These are phyloP conservation scores for Galleria mellonella DNA, from an alignment of 1,140 invertebrate species.

Conservation along the genomic window DNA sequence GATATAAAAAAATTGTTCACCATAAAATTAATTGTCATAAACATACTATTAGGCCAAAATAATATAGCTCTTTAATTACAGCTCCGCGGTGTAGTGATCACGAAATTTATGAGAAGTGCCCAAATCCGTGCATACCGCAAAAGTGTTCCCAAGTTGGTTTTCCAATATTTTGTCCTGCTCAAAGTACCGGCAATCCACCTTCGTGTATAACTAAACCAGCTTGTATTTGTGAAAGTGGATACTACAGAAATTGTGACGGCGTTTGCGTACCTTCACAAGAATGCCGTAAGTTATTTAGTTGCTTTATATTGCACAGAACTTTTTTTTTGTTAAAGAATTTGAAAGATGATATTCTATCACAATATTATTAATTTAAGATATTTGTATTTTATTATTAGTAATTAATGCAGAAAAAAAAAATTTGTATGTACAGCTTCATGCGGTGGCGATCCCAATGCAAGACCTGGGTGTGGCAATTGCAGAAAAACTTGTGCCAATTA, in stretches of 20 bases:
- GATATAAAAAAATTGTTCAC: too few species aligned
- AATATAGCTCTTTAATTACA: too few species aligned
- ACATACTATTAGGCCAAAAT: too few species aligned
- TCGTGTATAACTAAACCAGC: conserved; percentile 11
- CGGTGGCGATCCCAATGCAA: conserved; percentile 25
- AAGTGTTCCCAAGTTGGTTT: conserved; percentile 9
- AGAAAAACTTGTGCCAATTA: conserved; percentile 14
- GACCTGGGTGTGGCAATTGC: conserved; percentile 22
- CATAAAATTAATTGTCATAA: too few species aligned
- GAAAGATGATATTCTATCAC: too few species aligned
- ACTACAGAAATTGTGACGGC: conserved; percentile 11
- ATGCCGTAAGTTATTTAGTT: conserved; percentile 25
- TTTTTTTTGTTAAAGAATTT: too few species aligned
- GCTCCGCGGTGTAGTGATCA: conserved; percentile 10
- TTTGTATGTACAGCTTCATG: conserved; percentile 16
- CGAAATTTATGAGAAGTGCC: conserved; percentile 20
- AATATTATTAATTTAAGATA: too few species aligned
- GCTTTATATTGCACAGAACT: too few species aligned
- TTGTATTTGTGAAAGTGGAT: conserved; percentile 20
- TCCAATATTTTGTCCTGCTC: conserved; percentile 14
- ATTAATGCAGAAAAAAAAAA: too few species aligned
- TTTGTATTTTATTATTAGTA: too few species aligned
- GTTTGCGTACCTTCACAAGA: conserved; percentile 12
- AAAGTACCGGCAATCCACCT: conserved; percentile 9
- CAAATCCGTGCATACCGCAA: conserved; percentile 12